These are phyloP conservation scores for Acholoe squamosa DNA, from an alignment of 2,888 invertebrate genomes.

Conservation along the genomic window DNA sequence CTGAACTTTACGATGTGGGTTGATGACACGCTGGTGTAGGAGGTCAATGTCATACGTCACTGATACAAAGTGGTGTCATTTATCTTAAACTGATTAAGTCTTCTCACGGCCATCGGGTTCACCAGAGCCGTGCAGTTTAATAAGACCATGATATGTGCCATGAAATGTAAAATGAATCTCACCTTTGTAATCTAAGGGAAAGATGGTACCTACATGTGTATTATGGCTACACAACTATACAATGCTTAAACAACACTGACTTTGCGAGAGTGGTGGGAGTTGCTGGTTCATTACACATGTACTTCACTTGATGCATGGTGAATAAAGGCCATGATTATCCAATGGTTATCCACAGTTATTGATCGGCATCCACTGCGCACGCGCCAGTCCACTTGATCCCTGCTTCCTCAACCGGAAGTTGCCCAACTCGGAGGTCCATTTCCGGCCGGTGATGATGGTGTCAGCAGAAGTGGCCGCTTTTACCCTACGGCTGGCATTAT, in stretches of 20 bases:
- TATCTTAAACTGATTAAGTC: slow-evolving; percentile 22
- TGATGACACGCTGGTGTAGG: neutral
- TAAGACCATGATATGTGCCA: too few species aligned
- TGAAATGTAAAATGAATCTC: too few species aligned
- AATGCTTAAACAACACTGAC: neutral
- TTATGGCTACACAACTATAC: neutral
- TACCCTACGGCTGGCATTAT: neutral
- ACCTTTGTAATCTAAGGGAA: too few species aligned
- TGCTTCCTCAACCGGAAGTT: slow-evolving; percentile 9
- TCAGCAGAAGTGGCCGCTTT: neutral
- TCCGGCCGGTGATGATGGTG: neutral
- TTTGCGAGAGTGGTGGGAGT: neutral
- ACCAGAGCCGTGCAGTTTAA: too few species aligned
- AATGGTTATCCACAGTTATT: neutral
- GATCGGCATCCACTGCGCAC: neutral
- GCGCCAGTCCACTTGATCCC: slow-evolving; percentile 9
- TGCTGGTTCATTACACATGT: neutral
- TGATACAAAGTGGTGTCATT: slow-evolving; percentile 17
- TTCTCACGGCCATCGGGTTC: neutral
- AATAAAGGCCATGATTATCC: neutral
- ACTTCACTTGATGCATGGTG: neutral
- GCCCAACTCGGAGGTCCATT: neutral
- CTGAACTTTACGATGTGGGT: neutral
- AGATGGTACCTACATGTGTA: too few species aligned
- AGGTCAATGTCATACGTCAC: neutral